phyloP scores from a whole-genome alignment of 2,797 vertebrate species.

The Eulemur mongoz region DNA sequence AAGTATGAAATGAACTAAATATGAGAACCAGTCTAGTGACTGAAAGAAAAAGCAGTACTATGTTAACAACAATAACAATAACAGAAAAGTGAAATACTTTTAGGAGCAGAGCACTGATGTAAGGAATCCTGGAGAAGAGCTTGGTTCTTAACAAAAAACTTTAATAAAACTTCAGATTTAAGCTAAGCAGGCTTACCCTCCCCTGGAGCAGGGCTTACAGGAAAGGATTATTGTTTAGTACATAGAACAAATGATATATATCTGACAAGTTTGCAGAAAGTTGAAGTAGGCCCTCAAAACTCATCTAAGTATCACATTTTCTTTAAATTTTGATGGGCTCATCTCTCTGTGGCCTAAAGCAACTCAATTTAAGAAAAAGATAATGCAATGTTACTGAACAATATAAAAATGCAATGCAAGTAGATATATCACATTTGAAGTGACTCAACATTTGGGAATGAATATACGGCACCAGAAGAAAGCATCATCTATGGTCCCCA shows the following conservation, averaged over 20 bases:
- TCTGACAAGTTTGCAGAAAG: not conserved
- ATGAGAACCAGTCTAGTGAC: not conserved
- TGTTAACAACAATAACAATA: not conserved
- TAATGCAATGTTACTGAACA: not conserved
- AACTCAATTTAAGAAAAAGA: not conserved
- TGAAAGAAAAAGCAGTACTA: not conserved
- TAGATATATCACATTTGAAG: not conserved
- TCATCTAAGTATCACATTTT: not conserved
- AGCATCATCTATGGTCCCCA: not conserved
- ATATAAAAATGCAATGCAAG: not conserved
- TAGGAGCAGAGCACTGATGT: not conserved
- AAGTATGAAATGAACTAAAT: not conserved
- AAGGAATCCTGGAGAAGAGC: not conserved
- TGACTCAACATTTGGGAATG: not conserved
- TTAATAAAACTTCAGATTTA: not conserved
- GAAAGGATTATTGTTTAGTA: not conserved
- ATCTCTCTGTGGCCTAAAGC: not conserved
- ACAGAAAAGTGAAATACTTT: not conserved
- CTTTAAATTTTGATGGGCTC: not conserved
- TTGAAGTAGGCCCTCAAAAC: not conserved
- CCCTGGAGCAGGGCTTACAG: not conserved
- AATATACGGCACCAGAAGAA: not conserved
- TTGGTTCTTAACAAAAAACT: not conserved
- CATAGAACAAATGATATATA: not conserved
- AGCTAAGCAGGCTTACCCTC: not conserved